These are phyloP conservation scores for Macrotus californicus DNA, from an alignment of 2,113 vertebrate species.

Conservation along the genomic window DNA sequence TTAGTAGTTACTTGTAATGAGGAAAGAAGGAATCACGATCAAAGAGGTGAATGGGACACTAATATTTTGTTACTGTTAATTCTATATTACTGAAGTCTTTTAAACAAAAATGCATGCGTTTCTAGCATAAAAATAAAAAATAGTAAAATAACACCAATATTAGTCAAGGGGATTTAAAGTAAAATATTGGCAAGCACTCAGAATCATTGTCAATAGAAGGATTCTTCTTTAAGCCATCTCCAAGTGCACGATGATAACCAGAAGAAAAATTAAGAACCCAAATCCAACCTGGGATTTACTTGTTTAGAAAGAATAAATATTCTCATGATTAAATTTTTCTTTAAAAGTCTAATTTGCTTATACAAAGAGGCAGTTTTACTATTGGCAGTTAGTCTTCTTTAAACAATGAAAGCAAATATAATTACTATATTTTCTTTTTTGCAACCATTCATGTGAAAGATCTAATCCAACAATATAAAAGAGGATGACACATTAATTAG, in stretches of 20 bases:
- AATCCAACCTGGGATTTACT: neutral
- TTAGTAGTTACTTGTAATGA: neutral
- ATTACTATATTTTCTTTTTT: conserved; percentile 31
- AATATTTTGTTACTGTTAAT: neutral
- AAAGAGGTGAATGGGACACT: neutral
- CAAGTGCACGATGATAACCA: neutral
- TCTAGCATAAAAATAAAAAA: neutral
- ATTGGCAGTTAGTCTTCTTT: conserved; percentile 42
- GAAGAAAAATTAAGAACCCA: neutral
- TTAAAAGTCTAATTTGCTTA: conserved; percentile 1
- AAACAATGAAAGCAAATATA: conserved; percentile 40
- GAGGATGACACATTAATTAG: neutral
- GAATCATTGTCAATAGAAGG: neutral
- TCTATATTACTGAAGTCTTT: neutral
- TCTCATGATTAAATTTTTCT: conserved; percentile 28
- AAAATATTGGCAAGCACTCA: neutral
- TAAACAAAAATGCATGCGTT: neutral
- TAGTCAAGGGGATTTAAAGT: neutral
- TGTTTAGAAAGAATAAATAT: conserved; percentile 22
- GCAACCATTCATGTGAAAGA: neutral
- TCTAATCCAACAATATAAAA: conserved; percentile 33
- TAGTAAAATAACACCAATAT: neutral
- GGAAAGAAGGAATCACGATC: neutral
- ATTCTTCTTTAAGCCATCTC: neutral
- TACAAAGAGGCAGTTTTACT: conserved; percentile 7